Evolutionary conservation across 2,888 invertebrate species (phyloP), one percentile per base, ranked within the genome.

Genomic region (Xanthia togata): DNA sequence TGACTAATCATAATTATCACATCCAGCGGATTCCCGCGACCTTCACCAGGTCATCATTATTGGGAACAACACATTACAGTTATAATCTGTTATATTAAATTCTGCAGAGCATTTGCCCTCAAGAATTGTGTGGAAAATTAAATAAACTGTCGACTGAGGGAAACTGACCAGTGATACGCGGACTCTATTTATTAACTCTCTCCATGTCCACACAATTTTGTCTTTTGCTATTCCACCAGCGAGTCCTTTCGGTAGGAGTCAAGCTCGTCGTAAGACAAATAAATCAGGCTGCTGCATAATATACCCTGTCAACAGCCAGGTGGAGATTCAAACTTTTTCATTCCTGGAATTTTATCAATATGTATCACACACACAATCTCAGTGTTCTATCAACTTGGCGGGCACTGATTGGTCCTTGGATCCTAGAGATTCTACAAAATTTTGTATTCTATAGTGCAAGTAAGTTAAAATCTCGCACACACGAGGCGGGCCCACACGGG

Each of bases 331-430:
- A 63, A 47, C 31, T 47, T n/a, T 14, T 20, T 50, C 38, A 14
- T 69, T 70, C 38, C 20, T 8, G n/a, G n/a, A 63, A 62, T 14
- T 6, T 8, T 20, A 69, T 63, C 76, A 38, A 77, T 78, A 68
- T 53, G 53, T 20, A 20, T 4, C 26, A 38, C 38, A 35, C 26
- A 60, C 67, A 20, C 44, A 59, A 2, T 12, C 35, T 8, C 26
- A 44, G 17, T 14, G 20, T 17, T 47, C 47, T 47, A 31, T 38
- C 41, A 14, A n/a, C 31, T 9, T 65, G 20, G 11, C 12, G n/a
- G 23, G 23, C 41, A 20, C 4, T 26, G 35, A 68, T 44, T 53
- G 44, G 44, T 62, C 41, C 14, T 17, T 12, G 17, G 1, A 41
- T 38, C 31, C n/a, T 41, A 20, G 17, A 17, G 35, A 35, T 14